Evolutionary conservation across 1,140 invertebrate species (phyloP), one percentile per base, ranked within the genome.

Genomic region (Pantala flavescens): DNA sequence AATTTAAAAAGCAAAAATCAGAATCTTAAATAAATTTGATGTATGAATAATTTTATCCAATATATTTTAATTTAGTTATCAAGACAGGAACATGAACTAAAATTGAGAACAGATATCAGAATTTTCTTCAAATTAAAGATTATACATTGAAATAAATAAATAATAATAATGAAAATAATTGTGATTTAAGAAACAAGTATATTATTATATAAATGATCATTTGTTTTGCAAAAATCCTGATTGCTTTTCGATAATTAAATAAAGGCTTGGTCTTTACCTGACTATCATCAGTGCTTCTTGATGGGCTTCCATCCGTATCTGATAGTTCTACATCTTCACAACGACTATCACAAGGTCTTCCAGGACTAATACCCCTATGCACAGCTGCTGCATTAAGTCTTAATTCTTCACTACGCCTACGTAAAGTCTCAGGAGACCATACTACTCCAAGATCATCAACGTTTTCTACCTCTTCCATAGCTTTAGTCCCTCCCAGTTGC

Each of bases 361-460:
- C 75, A 73, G 73, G 24, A 82, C 78, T 74, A 83, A 76, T 71
- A 82, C 83, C 7, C 82, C 82, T 76, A 84, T 80, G 77, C 87
- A 85, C 77, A 86, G 79, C 70, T 42, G 7, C n/a, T 24, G 55
- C 63, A 19, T 28, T 55, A 10, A 49, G 36, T 75, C 87, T 87
- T n/a, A 90, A 79, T 80, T 90, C 88, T 79, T 87, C 86, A 21
- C 87, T 88, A 73, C 89, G 83, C 77, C 88, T 88, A 77, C 88
- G 84, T 76, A 90, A 79, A 80, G 88, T 88, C 79, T 90, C 84
- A 5, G 80, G 80, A 7, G 90, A 92, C 91, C 91, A 93, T 73
- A 89, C 49, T 7, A 21, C 16, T 3, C 49, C 49, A 63, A 63
- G 49, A 63, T 63, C 49, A 21, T 63, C 85, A 82, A 81, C 84